Base-by-base conservation (phyloP, 2,888 invertebrate species). In the Cataglyphis altisquamis region DNA sequence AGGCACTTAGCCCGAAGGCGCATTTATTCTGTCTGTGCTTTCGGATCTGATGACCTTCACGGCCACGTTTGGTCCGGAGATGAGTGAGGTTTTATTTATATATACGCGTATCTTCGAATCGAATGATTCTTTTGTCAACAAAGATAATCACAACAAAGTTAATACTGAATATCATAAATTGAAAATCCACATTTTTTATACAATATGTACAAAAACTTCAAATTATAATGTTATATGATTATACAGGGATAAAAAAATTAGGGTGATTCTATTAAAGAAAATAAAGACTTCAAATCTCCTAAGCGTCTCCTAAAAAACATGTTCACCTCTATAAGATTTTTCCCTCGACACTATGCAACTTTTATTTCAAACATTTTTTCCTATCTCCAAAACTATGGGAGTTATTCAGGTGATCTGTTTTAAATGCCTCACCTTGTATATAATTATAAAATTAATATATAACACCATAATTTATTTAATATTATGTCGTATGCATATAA, bases 71-170 rank as follows among this genome's bases (percentile, higher is more conserved):
- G 92, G 90, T 83, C 86, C 6, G 15, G 90, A 92, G 93, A 93
- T 92, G 92, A 92, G 93, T 91, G 89, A 91, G 89, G 86, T 85
- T 92, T 92, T 92, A 93, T 92, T 92, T 93, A 93, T 92, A 92
- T 90, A 88, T 85, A 78, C 85, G 85, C 84, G 86, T 86, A 82
- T 80, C 78, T 41, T 55, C 29, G 41, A 67, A 75, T 62, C 41
- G 10, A 67, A 62, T 18, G 15, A 60, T 60, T 32, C 21, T 52
- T 25, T 52, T 48, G 12, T 48, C 73, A 25, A 45, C n/a, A 32
- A 70, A 52, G 25, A 12, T 62, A 62, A 73, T 62, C 32, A 62
- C 21, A 21, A 21, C 21, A 21, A 21, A 32, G 29, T n/a, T n/a
- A 62, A 1, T 6, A 39, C 57, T 4, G 18, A 10, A 41, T 3